phyloP scores from a whole-genome alignment of 1,140 invertebrate species.

The Zaprionus capensis region DNA sequence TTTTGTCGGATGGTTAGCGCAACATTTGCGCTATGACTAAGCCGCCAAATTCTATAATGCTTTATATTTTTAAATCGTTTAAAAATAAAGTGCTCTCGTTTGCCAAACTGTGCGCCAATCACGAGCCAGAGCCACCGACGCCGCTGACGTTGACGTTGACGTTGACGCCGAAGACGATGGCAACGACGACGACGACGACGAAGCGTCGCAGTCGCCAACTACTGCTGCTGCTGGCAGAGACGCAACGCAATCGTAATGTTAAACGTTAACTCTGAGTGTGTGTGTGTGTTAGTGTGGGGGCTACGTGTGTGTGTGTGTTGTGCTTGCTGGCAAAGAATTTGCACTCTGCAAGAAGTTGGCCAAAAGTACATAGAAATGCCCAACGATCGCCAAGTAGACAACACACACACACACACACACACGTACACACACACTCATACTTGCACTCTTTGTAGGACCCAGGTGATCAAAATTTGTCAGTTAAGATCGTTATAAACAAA shows the following conservation, averaged over 20 bases:
- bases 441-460: not conserved
- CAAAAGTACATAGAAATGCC: conserved; percentile 32
- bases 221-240: not conserved
- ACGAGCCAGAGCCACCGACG: conserved; percentile 52
- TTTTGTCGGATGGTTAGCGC: conserved; percentile 21
- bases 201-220: conserved; percentile 1
- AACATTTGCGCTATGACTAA: conserved; percentile 64
- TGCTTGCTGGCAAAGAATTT: conserved; percentile 41
- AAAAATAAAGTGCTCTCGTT: conserved; percentile 83
- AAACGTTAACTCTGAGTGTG: not conserved
- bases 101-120: conserved; percentile 80
- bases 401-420: not conserved
- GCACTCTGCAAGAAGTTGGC: conserved; percentile 31
- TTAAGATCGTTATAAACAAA: no score
- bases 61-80: conserved; percentile 80
- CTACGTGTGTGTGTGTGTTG: conserved; percentile 11
- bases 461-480: not conserved
- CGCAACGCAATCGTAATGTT: not conserved
- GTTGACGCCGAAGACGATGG: not conserved
- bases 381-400: not conserved
- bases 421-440: not conserved
- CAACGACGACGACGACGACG: not conserved
- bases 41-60: conserved; percentile 76
- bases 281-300: not conserved
- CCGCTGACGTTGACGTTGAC: not conserved